Evolutionary conservation across 2,797 vertebrate genomes (phyloP), one percentile per base, ranked within the genome.

Genomic region (Protonibea diacanthus): DNA sequence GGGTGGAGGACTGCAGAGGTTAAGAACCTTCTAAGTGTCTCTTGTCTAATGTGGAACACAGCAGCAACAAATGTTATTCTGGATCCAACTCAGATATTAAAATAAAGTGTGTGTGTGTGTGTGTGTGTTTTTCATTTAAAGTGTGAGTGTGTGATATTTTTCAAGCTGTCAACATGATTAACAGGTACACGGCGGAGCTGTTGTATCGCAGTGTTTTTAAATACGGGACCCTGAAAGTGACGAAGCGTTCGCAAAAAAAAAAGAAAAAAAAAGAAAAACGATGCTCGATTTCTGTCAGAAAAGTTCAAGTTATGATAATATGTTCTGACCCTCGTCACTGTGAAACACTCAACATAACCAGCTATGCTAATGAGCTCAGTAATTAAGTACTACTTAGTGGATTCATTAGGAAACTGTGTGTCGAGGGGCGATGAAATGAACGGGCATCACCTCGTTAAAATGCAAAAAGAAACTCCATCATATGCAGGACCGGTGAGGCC

Each of bases 11-110:
- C 76, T 48, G 38, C 29, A 60, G 61, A 74, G 82, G 80, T 73
- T 71, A 82, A 81, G 71, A 82, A 76, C 53, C 72, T 68, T 86
- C 29, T 72, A 75, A 85, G 80, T 74, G 70, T 74, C 76, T 82
- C 66, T 77, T 62, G 45, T 81, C 62, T 65, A 87, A 86, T 76
- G 51, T 81, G 74, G 66, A 82, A 83, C 71, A 80, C 73, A 79
- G 66, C 60, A 62, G 70, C 80, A 86, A 72, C 76, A 76, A 83
- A 82, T 48, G 75, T 48, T 88, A 60, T 70, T 89, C 78, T 82
- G 82, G 76, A 81, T 70, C 47, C 63, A 38, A 29, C 29, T 56
- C 76, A 80, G 72, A 71, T 27, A 53, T 80, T 48, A 72, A 65
- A 80, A 78, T 74, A 70, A 77, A 68, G 47, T 56, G 58, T 55